These are phyloP conservation scores for Cynocephalus volans DNA, from an alignment of 2,113 vertebrate genomes.

Conservation along the genomic window DNA sequence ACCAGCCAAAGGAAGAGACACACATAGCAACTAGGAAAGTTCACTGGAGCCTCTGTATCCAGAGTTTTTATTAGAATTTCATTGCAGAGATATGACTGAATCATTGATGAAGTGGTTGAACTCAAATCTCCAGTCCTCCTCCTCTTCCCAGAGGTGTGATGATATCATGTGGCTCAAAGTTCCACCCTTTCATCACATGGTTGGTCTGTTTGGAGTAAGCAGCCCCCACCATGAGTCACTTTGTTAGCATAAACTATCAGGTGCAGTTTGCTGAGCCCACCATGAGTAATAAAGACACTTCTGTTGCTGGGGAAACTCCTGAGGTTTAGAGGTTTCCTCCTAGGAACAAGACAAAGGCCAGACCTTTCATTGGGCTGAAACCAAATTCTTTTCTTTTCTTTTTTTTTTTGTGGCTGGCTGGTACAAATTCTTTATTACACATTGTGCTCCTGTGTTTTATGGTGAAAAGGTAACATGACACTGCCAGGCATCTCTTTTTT, in stretches of 20 bases:
- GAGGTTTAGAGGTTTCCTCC: neutral
- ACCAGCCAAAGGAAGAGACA: neutral
- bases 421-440: neutral
- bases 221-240: neutral
- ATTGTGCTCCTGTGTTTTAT: neutral
- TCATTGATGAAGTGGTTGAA: neutral
- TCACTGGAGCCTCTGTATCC: neutral
- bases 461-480: neutral
- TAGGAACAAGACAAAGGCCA: neutral
- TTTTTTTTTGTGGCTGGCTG: no score
- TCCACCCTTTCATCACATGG: neutral
- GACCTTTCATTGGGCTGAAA: neutral
- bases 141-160: neutral
- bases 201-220: neutral
- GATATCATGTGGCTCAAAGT: neutral
- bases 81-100: neutral
- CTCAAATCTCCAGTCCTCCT: neutral
- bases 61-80: slow-evolving; percentile 5
- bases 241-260: neutral
- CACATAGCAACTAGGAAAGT: neutral
- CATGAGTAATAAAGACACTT: neutral
- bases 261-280: neutral
- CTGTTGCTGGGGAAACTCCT: neutral
- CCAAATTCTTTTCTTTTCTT: neutral
- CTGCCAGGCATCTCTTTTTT: neutral